These are phyloP conservation scores for Ennomos erosarius DNA, from an alignment of 2,888 invertebrate genomes.

Conservation along the genomic window DNA sequence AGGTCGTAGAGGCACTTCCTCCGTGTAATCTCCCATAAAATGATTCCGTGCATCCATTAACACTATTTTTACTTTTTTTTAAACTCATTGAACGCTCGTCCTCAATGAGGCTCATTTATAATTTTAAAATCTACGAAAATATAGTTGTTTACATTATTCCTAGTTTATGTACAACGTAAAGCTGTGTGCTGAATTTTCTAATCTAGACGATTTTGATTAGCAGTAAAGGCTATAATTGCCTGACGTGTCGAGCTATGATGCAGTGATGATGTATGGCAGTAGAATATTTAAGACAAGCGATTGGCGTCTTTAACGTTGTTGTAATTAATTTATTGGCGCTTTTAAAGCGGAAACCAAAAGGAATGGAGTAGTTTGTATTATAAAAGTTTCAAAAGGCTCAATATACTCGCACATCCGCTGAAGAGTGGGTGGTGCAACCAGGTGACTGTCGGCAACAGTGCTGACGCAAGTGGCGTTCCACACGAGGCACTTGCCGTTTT, in stretches of 20 bases:
- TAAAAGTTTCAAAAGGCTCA: too few species aligned
- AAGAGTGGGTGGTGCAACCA: too few species aligned
- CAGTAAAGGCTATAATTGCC: conserved; percentile 61
- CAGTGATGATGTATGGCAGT: conserved; percentile 59
- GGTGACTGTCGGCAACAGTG: too few species aligned
- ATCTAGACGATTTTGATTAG: conserved; percentile 57
- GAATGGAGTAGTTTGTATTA: conserved; percentile 53
- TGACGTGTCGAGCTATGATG: conserved; percentile 46
- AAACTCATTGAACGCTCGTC: conserved; percentile 80
- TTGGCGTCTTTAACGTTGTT: conserved; percentile 78
- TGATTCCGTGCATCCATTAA: conserved; percentile 72
- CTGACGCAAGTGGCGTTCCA: too few species aligned
- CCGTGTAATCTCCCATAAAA: conserved; percentile 72
- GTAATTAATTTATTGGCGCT: conserved; percentile 82
- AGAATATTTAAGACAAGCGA: conserved; percentile 64
- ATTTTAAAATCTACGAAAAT: conserved; percentile 76
- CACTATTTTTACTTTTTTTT: conserved; percentile 75
- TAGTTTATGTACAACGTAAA: conserved; percentile 68
- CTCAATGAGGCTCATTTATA: conserved; percentile 77
- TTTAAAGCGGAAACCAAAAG: conserved; percentile 68
- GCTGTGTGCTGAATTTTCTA: conserved; percentile 77
- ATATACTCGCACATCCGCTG: too few species aligned
- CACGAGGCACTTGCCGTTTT: too few species aligned
- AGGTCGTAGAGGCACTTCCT: conserved; percentile 78
- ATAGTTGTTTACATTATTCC: conserved; percentile 77